phyloP scores from a whole-genome alignment of 2,113 vertebrate species.

The Columbina picui region DNA sequence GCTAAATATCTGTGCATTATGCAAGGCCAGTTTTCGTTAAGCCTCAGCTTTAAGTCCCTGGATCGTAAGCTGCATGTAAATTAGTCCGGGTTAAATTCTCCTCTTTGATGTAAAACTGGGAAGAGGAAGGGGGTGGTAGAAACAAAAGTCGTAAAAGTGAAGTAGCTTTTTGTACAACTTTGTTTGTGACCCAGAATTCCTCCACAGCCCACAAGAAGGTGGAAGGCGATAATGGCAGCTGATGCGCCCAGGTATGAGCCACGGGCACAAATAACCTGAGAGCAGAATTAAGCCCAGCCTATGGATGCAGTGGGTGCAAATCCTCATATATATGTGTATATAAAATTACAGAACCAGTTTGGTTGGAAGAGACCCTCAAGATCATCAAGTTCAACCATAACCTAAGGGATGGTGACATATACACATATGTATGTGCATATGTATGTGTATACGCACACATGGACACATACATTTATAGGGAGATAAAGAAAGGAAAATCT shows the following conservation, averaged over 20 bases:
- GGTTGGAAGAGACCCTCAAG: too few species aligned
- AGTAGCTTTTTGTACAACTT: neutral
- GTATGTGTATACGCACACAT: neutral
- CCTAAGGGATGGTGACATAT: too few species aligned
- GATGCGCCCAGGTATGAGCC: neutral
- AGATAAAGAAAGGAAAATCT: neutral
- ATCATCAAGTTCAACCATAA: too few species aligned
- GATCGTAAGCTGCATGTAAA: neutral
- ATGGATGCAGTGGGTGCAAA: neutral
- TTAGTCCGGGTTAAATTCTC: neutral
- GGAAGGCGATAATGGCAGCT: neutral
- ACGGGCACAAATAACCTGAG: neutral
- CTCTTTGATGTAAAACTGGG: neutral
- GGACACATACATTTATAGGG: neutral
- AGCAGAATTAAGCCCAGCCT: neutral
- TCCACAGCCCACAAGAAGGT: neutral
- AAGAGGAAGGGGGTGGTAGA: neutral
- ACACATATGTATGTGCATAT: accelerated
- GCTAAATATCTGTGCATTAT: neutral
- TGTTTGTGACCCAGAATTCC: neutral
- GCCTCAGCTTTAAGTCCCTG: neutral
- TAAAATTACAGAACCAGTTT: too few species aligned
- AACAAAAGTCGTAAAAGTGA: neutral
- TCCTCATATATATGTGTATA: neutral
- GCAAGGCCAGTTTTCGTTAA: neutral